Percentiles rank a stretch among this genome's conserved stretches.
Evolutionary conservation across 1,140 invertebrate species (phyloP).

Genomic region (Leptinotarsa defecta): DNA sequence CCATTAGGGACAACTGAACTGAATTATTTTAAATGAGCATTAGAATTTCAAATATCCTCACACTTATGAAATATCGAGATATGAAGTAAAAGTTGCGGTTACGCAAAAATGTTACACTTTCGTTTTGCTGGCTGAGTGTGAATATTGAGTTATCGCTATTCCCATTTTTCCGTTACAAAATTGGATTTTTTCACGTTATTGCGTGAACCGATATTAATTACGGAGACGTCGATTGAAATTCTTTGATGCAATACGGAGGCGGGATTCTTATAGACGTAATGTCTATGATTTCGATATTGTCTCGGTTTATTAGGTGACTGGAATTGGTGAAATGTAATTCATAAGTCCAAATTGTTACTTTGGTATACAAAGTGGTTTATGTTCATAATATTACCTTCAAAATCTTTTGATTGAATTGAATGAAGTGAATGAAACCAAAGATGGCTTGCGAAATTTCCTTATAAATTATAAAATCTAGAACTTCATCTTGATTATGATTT

Average conservation of each 20-base stretch:
- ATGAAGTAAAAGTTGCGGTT: neutral
- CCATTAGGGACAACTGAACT: too few relatives aligned
- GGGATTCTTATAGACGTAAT: neutral
- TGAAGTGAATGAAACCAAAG: too few relatives aligned
- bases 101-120: constrained; percentile 8
- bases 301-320: neutral
- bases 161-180: constrained; percentile 1
- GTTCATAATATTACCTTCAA: too few relatives aligned
- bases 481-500: too few relatives aligned
- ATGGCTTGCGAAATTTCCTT: too few relatives aligned
- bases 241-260: neutral
- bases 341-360: too few relatives aligned
- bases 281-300: neutral
- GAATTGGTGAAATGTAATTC: neutral
- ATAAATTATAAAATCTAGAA: too few relatives aligned
- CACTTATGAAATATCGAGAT: neutral
- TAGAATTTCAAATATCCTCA: neutral
- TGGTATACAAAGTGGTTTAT: too few relatives aligned
- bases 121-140: neutral
- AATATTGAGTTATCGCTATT: neutral
- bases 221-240: neutral
- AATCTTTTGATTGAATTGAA: too few relatives aligned
- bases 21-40: neutral
- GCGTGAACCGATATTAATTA: neutral
- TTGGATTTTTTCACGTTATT: neutral